These are phyloP conservation scores for Heterodera carotae DNA, from an alignment of 1,140 invertebrate species.

Conservation along the genomic window DNA sequence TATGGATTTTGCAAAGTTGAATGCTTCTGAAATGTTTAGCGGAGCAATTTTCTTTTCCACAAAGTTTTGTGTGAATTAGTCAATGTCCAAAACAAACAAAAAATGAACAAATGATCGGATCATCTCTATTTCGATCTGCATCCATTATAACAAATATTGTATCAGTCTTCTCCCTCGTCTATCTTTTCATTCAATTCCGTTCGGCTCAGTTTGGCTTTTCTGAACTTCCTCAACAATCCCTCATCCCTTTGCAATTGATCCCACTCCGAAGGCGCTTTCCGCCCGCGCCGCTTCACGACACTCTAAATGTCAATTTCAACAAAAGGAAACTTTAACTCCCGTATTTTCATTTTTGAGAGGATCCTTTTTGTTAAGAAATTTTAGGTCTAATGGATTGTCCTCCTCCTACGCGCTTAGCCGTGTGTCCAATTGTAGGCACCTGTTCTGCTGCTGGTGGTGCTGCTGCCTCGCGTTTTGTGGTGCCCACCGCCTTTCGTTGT, in stretches of 20 bases:
- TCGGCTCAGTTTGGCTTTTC: conserved; percentile 52
- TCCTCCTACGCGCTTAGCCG: too few species aligned
- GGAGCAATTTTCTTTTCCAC: too few species aligned
- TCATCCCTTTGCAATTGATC: conserved; percentile 49
- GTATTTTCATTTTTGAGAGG: too few species aligned
- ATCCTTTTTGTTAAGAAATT: too few species aligned
- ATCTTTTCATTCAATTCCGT: conserved; percentile 39
- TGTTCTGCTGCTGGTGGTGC: not conserved
- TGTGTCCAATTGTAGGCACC: not conserved
- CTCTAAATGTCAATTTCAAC: not conserved
- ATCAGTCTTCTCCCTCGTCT: conserved; percentile 5
- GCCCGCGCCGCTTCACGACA: conserved; percentile 35
- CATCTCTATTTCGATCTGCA: too few species aligned
- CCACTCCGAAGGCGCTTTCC: conserved; percentile 40
- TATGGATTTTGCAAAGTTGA: too few species aligned
- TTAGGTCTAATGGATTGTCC: too few species aligned
- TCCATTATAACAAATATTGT: too few species aligned
- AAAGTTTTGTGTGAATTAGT: too few species aligned
- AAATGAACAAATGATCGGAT: too few species aligned
- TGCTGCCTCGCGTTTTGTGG: not conserved
- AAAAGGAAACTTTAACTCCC: not conserved
- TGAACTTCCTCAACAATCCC: conserved; percentile 50
- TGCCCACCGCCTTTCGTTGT: conserved; percentile 1
- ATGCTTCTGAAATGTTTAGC: too few species aligned
- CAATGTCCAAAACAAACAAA: too few species aligned